Conservation (phyloP, 2,113 vertebrate species). For the Scomber japonicus region DNA sequence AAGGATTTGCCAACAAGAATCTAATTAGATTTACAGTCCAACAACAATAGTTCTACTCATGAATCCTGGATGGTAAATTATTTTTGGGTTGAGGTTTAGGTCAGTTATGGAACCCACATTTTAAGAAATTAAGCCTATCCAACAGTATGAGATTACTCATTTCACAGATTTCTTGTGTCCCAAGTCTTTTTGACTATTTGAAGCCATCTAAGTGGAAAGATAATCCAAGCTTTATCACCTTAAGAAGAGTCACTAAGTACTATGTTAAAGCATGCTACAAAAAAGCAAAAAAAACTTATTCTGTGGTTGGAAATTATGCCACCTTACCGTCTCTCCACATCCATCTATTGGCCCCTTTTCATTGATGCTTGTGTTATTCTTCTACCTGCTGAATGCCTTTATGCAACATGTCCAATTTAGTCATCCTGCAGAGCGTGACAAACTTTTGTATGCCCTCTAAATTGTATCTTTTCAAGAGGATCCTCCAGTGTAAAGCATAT, state of each 20-base stretch:
- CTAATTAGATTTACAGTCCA: conserved; percentile 56
- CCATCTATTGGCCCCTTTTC: not conserved
- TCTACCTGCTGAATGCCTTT: conserved; percentile 13
- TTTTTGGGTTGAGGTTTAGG: not conserved
- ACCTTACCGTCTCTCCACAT: not conserved
- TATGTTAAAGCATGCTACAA: not conserved
- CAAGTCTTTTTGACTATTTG: conserved; percentile 6
- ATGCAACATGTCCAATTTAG: conserved; percentile 27
- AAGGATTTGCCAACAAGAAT: conserved; percentile 55
- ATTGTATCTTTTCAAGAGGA: conserved; percentile 27
- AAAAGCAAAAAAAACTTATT: not conserved
- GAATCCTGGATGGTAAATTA: conserved; percentile 39
- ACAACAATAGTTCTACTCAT: conserved; percentile 15
- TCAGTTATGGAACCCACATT: conserved; percentile 19
- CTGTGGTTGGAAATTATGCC: not conserved
- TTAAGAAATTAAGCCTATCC: conserved; percentile 3
- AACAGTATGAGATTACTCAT: conserved; percentile 39
- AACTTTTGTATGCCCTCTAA: conserved; percentile 15
- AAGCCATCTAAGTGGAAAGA: not conserved
- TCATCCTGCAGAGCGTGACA: conserved; percentile 22
- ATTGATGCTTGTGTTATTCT: not conserved
- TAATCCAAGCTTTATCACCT: not conserved
- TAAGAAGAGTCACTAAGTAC: not conserved
- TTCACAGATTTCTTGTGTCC: not conserved
- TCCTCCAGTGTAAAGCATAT: conserved; percentile 22